These are phyloP conservation scores for Caenorhabditis becei DNA, from an alignment of 2,888 invertebrate species.

Conservation along the genomic window DNA sequence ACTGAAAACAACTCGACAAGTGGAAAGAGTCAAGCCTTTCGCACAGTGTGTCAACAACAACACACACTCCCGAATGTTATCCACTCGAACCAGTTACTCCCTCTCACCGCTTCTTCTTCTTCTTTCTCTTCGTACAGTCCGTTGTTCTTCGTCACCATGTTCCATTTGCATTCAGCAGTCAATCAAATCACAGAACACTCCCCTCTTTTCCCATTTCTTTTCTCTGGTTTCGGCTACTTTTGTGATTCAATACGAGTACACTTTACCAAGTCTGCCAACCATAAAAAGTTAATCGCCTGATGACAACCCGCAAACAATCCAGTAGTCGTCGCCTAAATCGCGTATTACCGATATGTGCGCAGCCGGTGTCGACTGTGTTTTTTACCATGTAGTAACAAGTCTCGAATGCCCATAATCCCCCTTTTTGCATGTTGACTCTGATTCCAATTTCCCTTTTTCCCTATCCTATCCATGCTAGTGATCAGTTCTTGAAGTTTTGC, in stretches of 20 bases:
- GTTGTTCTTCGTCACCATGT: not conserved
- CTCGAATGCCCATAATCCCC: not conserved
- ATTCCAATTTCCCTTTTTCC: no score
- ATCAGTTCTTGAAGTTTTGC: no score
- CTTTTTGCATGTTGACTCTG: no score
- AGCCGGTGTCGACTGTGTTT: not conserved
- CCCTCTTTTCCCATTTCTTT: not conserved
- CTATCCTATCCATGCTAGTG: no score
- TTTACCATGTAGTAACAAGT: slow-evolving; percentile 4
- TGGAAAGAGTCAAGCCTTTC: slow-evolving; percentile 11
- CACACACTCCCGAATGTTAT: slow-evolving; percentile 1
- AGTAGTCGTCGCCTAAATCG: slow-evolving; percentile 25
- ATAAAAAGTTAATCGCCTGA: slow-evolving; percentile 54
- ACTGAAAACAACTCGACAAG: slow-evolving; percentile 23
- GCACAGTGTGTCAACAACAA: slow-evolving; percentile 5
- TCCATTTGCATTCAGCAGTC: not conserved
- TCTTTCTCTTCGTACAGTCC: slow-evolving; percentile 15
- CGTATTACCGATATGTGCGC: slow-evolving; percentile 27
- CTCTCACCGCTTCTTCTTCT: not conserved
- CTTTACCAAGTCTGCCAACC: slow-evolving; percentile 44
- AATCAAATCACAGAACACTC: not conserved
- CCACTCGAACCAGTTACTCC: slow-evolving; percentile 29
- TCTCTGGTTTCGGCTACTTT: slow-evolving; percentile 8
- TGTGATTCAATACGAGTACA: not conserved
- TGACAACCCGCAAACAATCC: slow-evolving; percentile 31